Conservation (phyloP, 2,797 vertebrate genomes). For the Tachyglossus aculeatus region DNA sequence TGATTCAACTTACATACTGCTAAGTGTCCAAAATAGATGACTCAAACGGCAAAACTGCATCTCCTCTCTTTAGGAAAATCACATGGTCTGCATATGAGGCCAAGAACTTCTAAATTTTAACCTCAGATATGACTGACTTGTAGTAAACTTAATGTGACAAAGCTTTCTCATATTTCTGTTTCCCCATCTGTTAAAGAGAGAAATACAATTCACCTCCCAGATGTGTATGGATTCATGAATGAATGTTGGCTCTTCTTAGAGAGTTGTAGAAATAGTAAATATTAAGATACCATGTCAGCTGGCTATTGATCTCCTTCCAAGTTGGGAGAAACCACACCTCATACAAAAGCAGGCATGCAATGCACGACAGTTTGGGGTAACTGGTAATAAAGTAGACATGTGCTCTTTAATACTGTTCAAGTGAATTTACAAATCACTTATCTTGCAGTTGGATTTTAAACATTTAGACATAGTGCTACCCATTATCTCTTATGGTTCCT, state of each 20-base stretch:
- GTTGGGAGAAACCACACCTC: not conserved
- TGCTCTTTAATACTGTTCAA: not conserved
- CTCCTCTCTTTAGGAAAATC: too few species aligned
- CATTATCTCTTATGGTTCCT: not conserved
- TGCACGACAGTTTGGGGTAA: not conserved
- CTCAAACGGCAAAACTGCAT: too few species aligned
- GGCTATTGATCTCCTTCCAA: slow-evolving; percentile 16
- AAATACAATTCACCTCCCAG: not conserved
- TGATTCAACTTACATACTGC: too few species aligned
- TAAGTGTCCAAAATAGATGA: too few species aligned
- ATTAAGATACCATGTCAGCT: too few species aligned
- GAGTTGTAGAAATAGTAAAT: too few species aligned
- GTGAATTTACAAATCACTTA: slow-evolving; percentile 7
- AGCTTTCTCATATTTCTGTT: too few species aligned
- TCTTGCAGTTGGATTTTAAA: not conserved
- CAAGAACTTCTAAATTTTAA: too few species aligned
- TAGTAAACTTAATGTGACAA: too few species aligned
- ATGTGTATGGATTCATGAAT: slow-evolving; percentile 7
- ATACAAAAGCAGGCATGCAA: not conserved
- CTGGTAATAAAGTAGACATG: not conserved
- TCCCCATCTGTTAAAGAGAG: not conserved
- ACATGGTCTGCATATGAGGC: too few species aligned
- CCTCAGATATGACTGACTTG: too few species aligned
- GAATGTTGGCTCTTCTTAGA: not conserved
- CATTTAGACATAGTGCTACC: slow-evolving; percentile 8